Evolutionary conservation across 2,888 invertebrate genomes (phyloP).

Genomic region (Agrotis segetum): DNA sequence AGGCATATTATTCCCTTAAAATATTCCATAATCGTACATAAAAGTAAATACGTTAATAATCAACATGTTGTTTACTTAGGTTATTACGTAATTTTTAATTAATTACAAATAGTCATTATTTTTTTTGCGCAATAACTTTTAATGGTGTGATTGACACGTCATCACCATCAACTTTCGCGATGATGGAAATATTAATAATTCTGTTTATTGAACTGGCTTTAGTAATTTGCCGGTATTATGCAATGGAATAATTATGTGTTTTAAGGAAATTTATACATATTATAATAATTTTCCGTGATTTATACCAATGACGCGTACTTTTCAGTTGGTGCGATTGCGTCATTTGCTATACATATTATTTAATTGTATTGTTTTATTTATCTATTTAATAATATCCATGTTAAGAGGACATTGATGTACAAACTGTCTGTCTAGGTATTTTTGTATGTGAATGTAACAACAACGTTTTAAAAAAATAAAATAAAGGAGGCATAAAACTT

Average conservation of each 20-base stretch:
- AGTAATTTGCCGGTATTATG: conserved; percentile 6
- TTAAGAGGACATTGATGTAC: too few relatives aligned
- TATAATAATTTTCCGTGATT: background rate
- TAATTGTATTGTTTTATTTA: background rate
- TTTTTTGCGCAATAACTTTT: conserved; percentile 22
- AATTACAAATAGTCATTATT: background rate
- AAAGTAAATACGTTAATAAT: conserved; percentile 2
- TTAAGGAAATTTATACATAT: background rate
- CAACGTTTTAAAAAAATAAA: too few relatives aligned
- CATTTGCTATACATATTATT: background rate
- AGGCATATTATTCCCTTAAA: background rate
- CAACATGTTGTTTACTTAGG: conserved; percentile 3
- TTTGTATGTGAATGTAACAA: too few relatives aligned
- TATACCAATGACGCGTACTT: background rate
- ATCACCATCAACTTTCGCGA: background rate
- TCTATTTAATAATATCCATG: background rate
- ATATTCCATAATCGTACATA: too few relatives aligned
- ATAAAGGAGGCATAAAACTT: too few relatives aligned
- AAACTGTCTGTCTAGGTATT: too few relatives aligned
- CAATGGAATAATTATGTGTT: background rate
- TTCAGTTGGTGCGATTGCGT: background rate
- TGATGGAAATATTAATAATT: conserved; percentile 1
- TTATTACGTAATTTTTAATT: conserved; percentile 15
- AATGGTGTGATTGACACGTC: conserved; percentile 3
- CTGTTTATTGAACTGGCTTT: background rate